Evolutionary conservation across 2,797 vertebrate species (phyloP).

Genomic region (Coregonus sp.): DNA sequence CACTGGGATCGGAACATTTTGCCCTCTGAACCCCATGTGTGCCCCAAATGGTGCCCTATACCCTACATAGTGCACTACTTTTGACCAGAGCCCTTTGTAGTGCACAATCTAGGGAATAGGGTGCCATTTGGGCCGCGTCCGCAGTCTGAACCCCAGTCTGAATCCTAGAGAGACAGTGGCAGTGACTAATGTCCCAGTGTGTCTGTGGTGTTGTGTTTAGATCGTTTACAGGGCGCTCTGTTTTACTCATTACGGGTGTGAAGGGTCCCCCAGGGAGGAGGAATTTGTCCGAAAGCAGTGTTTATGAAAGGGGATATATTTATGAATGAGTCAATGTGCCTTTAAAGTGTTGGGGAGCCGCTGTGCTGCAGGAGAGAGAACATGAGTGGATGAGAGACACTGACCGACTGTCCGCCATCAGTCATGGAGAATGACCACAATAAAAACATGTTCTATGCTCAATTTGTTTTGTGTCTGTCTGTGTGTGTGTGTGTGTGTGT

Average conservation of each 20-base stretch:
- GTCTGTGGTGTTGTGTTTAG: constrained; percentile 58
- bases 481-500: background rate
- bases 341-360: constrained; percentile 29
- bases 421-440: background rate
- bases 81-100: background rate
- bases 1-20: background rate
- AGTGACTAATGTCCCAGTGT: constrained; percentile 67
- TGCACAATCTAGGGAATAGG: background rate
- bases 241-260: constrained; percentile 76
- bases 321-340: constrained; percentile 64
- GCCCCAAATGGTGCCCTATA: background rate
- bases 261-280: constrained; percentile 70
- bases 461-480: background rate
- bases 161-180: constrained; percentile 59
- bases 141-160: constrained; percentile 38
- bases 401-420: too few species aligned
- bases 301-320: constrained; percentile 76
- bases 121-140: background rate
- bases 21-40: background rate
- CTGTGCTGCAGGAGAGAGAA: background rate
- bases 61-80: background rate
- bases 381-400: background rate
- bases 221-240: constrained; percentile 76
- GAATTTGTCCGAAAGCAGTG: constrained; percentile 76
- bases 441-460: too few species aligned